Conservation (phyloP, 2,113 vertebrate species). For the Pelmatolapia mariae region DNA sequence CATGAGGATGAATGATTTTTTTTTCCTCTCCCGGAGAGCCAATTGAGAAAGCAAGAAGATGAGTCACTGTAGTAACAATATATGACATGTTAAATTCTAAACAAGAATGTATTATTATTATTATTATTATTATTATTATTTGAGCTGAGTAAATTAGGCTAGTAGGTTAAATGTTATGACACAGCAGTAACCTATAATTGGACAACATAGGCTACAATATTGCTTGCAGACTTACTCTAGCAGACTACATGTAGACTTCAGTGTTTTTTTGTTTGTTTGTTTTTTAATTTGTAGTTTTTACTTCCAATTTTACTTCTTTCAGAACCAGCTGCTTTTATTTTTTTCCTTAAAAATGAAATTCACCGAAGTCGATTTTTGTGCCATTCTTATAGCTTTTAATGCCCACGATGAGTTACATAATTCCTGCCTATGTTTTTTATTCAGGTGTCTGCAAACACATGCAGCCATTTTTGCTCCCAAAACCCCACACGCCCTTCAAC, state of each 20-base stretch:
- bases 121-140: background rate
- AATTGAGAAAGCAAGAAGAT: slow-evolving; percentile 21
- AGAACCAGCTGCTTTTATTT: background rate
- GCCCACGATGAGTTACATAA: background rate
- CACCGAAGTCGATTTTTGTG: background rate
- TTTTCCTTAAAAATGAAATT: background rate
- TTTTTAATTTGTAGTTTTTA: background rate
- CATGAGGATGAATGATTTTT: slow-evolving; percentile 38
- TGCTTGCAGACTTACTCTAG: background rate
- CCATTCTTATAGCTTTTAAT: background rate
- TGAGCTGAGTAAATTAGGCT: background rate
- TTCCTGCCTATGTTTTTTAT: background rate
- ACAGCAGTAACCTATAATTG: background rate
- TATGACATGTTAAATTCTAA: background rate
- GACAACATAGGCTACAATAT: background rate
- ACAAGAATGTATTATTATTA: background rate
- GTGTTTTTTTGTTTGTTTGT: too few relatives aligned
- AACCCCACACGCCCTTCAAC: background rate
- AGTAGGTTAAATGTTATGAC: background rate
- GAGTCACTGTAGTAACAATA: background rate
- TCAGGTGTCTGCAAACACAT: background rate
- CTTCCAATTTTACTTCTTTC: background rate
- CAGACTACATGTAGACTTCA: background rate
- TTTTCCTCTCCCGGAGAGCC: background rate
- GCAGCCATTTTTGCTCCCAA: background rate